phyloP scores from a whole-genome alignment of 2,113 vertebrate genomes.

The Oreochromis aureus region DNA sequence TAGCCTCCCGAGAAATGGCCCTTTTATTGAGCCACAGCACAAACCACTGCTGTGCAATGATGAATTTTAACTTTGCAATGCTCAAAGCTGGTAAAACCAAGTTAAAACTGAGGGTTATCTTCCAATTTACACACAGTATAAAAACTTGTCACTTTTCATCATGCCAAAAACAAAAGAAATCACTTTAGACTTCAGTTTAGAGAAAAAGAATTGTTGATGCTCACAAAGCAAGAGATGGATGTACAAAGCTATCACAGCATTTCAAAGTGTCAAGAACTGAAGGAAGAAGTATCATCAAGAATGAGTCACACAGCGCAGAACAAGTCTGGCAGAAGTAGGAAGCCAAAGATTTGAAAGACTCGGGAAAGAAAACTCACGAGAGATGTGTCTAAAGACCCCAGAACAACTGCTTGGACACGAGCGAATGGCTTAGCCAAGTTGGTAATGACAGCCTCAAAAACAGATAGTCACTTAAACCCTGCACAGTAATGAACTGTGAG shows the following conservation, averaged over 20 bases:
- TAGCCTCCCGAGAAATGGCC: neutral
- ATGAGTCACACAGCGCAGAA: neutral
- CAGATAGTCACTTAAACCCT: neutral
- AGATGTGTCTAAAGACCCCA: neutral
- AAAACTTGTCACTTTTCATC: neutral
- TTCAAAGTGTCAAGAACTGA: neutral
- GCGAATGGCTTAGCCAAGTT: neutral
- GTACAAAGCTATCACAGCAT: neutral
- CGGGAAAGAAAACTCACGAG: neutral
- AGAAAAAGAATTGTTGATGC: rapidly evolving
- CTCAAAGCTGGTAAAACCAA: neutral
- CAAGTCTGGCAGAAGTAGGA: neutral
- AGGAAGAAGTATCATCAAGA: neutral
- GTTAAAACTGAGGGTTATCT: neutral
- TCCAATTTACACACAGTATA: neutral
- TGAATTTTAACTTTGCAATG: neutral
- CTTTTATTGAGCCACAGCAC: neutral
- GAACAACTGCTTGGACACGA: neutral
- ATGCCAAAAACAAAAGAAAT: neutral
- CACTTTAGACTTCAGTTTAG: neutral
- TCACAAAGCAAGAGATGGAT: neutral
- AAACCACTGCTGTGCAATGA: neutral
- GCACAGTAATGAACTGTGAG: neutral
- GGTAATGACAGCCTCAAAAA: neutral
- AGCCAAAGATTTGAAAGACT: neutral